Evolutionary conservation across 2,888 invertebrate species (phyloP).

Genomic region (Chrysomela aeneicollis): DNA sequence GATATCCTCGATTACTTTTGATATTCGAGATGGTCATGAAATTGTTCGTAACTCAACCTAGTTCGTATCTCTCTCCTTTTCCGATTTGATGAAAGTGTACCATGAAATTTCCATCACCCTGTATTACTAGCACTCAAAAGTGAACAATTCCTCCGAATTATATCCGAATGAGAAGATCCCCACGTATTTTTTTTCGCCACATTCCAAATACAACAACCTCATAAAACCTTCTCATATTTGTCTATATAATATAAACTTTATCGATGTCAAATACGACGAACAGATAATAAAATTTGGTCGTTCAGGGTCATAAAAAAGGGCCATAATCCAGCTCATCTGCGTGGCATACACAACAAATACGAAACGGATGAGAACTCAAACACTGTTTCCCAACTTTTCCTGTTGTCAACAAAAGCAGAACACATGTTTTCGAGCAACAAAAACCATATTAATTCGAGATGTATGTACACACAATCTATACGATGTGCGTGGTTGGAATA

Average conservation of each 20-base stretch:
- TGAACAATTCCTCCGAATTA: too few species aligned
- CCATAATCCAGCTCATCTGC: neutral
- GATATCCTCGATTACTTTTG: too few species aligned
- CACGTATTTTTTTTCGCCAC: neutral
- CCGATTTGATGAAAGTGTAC: too few species aligned
- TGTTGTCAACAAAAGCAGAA: neutral
- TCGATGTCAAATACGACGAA: neutral
- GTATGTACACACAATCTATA: neutral
- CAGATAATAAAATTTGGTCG: slow-evolving; percentile 13
- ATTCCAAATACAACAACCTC: neutral
- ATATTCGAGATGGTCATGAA: too few species aligned
- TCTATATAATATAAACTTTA: neutral
- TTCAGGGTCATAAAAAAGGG: neutral
- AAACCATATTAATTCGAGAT: neutral
- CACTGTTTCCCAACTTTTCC: neutral
- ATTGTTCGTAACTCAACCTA: too few species aligned
- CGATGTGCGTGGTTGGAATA: neutral
- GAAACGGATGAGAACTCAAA: neutral
- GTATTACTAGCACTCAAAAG: too few species aligned
- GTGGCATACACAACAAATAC: neutral
- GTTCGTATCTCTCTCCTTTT: too few species aligned
- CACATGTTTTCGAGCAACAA: neutral
- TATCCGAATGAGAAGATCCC: too few species aligned
- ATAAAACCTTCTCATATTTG: neutral
- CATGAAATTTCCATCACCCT: too few species aligned